Evolutionary conservation across 2,113 vertebrate species (phyloP).

Genomic region (Tetrax tetrax): DNA sequence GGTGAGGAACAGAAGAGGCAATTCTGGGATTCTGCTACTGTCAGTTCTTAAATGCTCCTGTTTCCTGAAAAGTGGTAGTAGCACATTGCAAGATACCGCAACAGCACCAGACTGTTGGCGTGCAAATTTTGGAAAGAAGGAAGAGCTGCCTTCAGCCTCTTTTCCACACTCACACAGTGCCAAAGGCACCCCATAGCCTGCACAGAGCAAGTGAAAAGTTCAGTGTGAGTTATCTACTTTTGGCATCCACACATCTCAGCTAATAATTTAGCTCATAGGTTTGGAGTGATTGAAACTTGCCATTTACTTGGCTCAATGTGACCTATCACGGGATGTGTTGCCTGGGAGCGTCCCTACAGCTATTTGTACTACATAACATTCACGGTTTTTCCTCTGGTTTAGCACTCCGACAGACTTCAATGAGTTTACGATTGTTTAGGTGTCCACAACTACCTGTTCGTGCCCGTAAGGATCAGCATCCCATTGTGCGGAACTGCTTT

Average conservation of each 20-base stretch:
- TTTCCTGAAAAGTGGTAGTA: neutral
- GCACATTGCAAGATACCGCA: neutral
- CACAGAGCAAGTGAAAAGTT: neutral
- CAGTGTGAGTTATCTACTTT: neutral
- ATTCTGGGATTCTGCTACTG: neutral
- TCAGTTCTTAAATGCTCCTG: neutral
- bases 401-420: neutral
- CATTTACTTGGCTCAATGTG: neutral
- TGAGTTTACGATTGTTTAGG: neutral
- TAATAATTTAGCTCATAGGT: neutral
- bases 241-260: neutral
- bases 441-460: neutral
- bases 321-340: rapidly evolving
- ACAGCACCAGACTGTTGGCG: neutral
- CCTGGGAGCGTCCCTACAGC: neutral
- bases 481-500: neutral
- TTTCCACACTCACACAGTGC: neutral
- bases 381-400: neutral
- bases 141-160: neutral
- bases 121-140: neutral
- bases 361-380: neutral
- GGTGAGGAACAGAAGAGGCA: neutral
- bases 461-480: neutral
- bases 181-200: neutral
- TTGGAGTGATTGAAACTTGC: neutral